A percentile compares a stretch with the other conserved stretches of the same genome.
Evolutionary conservation across 2,797 vertebrate genomes (phyloP).

Genomic region (Sciurus vulgaris): DNA sequence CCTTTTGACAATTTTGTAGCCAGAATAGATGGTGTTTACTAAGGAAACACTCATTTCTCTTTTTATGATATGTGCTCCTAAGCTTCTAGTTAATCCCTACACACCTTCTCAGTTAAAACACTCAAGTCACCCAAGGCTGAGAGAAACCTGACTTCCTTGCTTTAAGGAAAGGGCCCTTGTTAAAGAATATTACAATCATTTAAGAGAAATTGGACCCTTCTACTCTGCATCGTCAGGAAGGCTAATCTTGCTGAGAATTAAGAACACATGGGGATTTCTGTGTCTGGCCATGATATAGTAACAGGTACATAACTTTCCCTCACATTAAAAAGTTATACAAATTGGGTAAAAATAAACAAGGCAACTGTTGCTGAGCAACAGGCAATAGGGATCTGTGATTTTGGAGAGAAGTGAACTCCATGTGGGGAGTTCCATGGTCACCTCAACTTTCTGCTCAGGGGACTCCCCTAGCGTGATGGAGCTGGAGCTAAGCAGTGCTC

Average conservation of each 20-base stretch:
- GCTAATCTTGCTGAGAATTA: not conserved
- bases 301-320: not conserved
- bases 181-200: not conserved
- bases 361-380: not conserved
- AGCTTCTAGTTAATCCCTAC: slow-evolving; percentile 25
- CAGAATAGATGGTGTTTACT: not conserved
- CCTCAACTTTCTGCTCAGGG: not conserved
- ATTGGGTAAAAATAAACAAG: not conserved
- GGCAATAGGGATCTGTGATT: not conserved
- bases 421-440: not conserved
- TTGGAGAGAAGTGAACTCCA: not conserved
- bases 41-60: slow-evolving; percentile 16
- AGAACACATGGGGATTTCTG: slow-evolving; percentile 39
- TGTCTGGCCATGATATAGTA: not conserved
- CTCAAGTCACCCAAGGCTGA: not conserved
- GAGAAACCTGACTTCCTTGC: not conserved
- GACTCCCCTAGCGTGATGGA: not conserved
- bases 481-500: too few species aligned
- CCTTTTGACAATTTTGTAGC: not conserved
- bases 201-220: slow-evolving; percentile 15
- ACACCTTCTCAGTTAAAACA: not conserved
- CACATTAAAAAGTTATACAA: not conserved
- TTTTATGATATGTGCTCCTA: not conserved
- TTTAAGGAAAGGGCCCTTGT: not conserved
- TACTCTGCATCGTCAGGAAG: not conserved